phyloP scores from a whole-genome alignment of 1,140 invertebrate genomes.

The Chelonus insularis region DNA sequence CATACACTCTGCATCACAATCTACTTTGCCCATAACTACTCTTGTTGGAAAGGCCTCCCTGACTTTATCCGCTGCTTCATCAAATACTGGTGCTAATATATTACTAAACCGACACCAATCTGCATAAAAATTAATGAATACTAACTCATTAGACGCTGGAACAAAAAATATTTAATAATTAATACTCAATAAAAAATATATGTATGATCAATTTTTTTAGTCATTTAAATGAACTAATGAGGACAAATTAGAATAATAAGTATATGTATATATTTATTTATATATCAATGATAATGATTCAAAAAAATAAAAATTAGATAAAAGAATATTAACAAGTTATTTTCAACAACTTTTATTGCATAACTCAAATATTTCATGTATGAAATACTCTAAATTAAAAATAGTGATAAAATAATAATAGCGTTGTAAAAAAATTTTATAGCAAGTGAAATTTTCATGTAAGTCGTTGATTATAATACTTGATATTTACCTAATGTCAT shows the following conservation, averaged over 20 bases:
- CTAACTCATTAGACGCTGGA: slow-evolving; percentile 91
- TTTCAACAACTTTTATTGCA: too few species aligned
- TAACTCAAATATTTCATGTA: too few species aligned
- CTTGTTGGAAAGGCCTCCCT: slow-evolving; percentile 65
- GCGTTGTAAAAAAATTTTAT: too few species aligned
- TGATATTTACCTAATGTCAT: slow-evolving; percentile 74
- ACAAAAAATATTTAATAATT: slow-evolving; percentile 45
- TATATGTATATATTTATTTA: too few species aligned
- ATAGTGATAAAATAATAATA: neutral
- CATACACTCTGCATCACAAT: slow-evolving; percentile 91
- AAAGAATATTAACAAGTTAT: too few species aligned
- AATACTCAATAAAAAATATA: slow-evolving; percentile 30
- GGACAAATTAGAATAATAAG: too few species aligned
- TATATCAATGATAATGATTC: too few species aligned
- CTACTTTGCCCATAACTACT: slow-evolving; percentile 94
- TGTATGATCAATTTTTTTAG: neutral
- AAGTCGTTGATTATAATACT: too few species aligned
- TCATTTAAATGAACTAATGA: slow-evolving; percentile 16
- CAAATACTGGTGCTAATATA: slow-evolving; percentile 93
- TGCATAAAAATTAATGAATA: slow-evolving; percentile 98
- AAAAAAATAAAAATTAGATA: too few species aligned
- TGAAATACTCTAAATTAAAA: too few species aligned
- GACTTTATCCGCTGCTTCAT: slow-evolving; percentile 91
- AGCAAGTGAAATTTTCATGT: slow-evolving; percentile 1
- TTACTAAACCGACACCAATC: slow-evolving; percentile 98